Evolutionary conservation across 37 sponge, comb jelly and placozoan genomes (phyloP), one percentile per base, ranked within the genome.

Genomic region (Oscarella lobularis): DNA sequence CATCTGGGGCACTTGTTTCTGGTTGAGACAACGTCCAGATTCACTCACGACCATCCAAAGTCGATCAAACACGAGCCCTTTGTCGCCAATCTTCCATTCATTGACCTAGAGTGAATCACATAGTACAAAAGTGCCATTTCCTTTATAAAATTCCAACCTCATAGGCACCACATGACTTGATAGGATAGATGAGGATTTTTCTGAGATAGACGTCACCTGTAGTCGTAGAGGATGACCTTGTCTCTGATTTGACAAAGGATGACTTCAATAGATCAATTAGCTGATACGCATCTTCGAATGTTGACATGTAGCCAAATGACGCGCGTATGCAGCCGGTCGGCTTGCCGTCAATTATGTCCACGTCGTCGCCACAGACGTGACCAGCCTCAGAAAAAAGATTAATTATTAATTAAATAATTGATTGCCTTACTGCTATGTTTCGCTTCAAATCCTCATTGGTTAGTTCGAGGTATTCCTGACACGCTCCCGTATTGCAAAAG

Each of bases 401-500:
- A 5, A 6, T 31, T 37, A 27, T 32, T 76, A 4, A 69, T 14
- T 4, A n/a, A n/a, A n/a, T n/a, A n/a, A n/a, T n/a, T n/a, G 30
- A 3, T 1, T 3, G 20, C n/a, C 78, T 39, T 29, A 92, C 92
- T 84, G 87, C 75, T 39, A 90, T 35, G 74, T 87, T 39, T 2
- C 68, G 39, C 39, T 67, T 35, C 1, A 94, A 39, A 14, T 74
- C 74, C 32, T 85, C 78, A 0, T 55, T 38, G 31, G 81, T 36
- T 1, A 95, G 33, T 35, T 76, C 82, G 38, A 95, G 80, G 40
- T 67, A 38, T 20, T 32, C 40, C 85, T 93, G 91, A 71, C 92
- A 95, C 0, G 92, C 92, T 65, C 96, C 92, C 33, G 85, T 84
- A 78, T 95, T 95, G 39, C 96, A 95, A 79, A 95, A 95, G 72